Percentiles rank a stretch among this genome's conserved stretches.
phyloP scores from a whole-genome alignment of 2,113 vertebrate species.

The Oncorhynchus gorbuscha region DNA sequence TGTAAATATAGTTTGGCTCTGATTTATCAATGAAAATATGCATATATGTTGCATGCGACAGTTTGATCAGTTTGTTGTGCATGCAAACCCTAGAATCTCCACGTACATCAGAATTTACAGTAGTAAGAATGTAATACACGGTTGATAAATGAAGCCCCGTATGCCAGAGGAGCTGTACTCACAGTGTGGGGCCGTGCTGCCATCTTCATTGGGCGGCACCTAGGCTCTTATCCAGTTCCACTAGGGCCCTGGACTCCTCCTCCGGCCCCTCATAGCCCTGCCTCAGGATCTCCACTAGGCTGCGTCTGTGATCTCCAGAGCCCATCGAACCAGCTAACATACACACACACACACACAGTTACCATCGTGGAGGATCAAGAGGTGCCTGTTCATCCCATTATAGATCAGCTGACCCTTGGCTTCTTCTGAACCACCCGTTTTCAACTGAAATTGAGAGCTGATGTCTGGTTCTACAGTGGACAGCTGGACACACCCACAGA shows the following conservation, averaged over 20 bases:
- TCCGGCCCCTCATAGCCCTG: slow-evolving; percentile 73
- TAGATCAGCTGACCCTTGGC: slow-evolving; percentile 38
- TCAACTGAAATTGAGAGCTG: slow-evolving; percentile 1
- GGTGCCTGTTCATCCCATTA: slow-evolving; percentile 41
- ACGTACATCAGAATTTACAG: too few species aligned
- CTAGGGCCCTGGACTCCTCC: slow-evolving; percentile 67
- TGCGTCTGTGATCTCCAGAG: slow-evolving; percentile 73
- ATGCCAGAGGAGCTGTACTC: slow-evolving; percentile 19
- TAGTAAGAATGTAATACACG: too few species aligned
- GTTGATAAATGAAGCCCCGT: too few species aligned
- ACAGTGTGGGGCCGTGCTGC: slow-evolving; percentile 63
- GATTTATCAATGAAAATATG: too few species aligned
- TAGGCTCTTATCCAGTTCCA: slow-evolving; percentile 76
- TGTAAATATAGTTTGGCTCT: too few species aligned
- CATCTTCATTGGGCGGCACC: slow-evolving; percentile 63
- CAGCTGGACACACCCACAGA: too few species aligned
- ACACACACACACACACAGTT: background rate
- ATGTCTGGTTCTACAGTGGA: too few species aligned
- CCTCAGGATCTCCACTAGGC: slow-evolving; percentile 79
- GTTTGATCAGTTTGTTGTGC: too few species aligned
- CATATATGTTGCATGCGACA: too few species aligned
- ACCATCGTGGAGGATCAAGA: slow-evolving; percentile 18
- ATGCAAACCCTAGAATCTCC: too few species aligned
- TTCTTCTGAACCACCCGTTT: slow-evolving; percentile 14
- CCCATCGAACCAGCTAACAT: slow-evolving; percentile 73